Evolutionary conservation across 2,113 vertebrate species (phyloP).

Genomic region (Centrocercus urophasianus): DNA sequence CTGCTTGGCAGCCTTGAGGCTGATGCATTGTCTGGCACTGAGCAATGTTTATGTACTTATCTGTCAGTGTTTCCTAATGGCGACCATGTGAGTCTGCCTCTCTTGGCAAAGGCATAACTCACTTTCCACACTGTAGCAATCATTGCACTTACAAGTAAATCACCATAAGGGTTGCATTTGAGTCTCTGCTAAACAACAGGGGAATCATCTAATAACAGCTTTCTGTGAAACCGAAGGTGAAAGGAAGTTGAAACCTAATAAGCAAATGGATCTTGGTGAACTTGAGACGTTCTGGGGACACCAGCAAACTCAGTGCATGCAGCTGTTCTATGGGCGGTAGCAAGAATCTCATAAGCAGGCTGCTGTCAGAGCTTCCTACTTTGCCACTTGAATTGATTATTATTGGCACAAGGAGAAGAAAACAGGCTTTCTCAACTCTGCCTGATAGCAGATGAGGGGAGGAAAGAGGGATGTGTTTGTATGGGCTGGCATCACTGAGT

Average conservation of each 20-base stretch:
- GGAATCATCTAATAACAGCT: neutral
- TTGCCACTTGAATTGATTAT: neutral
- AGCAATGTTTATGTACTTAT: neutral
- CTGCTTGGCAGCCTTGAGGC: slow-evolving; percentile 1
- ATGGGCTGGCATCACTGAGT: accelerated
- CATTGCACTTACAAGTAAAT: neutral
- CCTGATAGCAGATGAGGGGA: accelerated
- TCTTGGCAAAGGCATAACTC: neutral
- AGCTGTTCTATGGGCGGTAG: neutral
- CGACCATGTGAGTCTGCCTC: neutral
- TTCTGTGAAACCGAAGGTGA: neutral
- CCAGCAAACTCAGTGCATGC: neutral
- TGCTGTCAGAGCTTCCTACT: neutral
- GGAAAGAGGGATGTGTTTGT: neutral
- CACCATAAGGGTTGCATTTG: neutral
- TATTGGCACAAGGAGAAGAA: neutral
- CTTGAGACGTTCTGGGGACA: neutral
- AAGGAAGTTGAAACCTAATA: neutral
- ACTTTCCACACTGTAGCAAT: neutral
- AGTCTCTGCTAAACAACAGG: neutral
- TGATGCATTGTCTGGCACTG: neutral
- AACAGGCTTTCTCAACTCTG: accelerated
- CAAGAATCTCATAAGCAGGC: accelerated
- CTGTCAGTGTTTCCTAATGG: slow-evolving; percentile 9
- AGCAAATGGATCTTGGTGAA: neutral